Conservation (phyloP, 2,888 invertebrate genomes). For the Alitta virens region DNA sequence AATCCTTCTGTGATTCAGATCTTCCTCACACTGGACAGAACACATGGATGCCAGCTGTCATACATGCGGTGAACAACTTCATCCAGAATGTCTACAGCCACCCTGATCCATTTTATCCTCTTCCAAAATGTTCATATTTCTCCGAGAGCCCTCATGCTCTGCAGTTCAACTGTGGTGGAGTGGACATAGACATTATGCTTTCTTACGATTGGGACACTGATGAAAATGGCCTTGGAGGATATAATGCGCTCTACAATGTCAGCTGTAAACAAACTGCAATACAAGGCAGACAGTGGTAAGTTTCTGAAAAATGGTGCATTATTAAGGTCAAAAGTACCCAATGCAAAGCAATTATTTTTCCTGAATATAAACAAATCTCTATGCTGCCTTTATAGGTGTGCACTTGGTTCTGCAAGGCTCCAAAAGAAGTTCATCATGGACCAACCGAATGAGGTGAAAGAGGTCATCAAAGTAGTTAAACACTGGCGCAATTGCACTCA, state of each 20-base stretch:
- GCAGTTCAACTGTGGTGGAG: slow-evolving; percentile 28
- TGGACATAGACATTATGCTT: slow-evolving; percentile 29
- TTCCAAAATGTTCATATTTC: slow-evolving; percentile 28
- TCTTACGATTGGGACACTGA: slow-evolving; percentile 29
- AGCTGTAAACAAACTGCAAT: slow-evolving; percentile 20
- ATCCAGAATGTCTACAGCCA: slow-evolving; percentile 21
- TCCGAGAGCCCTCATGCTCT: slow-evolving; percentile 17
- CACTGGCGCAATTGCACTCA: slow-evolving; percentile 32
- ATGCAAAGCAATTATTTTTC: no score
- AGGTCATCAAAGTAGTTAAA: slow-evolving; percentile 33
- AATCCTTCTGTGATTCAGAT: no score
- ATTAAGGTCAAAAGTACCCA: no score
- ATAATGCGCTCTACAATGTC: slow-evolving; percentile 19
- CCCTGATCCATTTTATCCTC: slow-evolving; percentile 26
- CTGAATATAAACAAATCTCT: not conserved
- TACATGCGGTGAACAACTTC: slow-evolving; percentile 24
- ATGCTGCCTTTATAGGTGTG: slow-evolving; percentile 20
- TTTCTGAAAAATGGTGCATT: no score
- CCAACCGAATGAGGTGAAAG: slow-evolving; percentile 32
- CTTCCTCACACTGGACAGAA: slow-evolving; percentile 25
- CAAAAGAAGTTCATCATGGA: slow-evolving; percentile 27
- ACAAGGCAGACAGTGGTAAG: slow-evolving; percentile 20
- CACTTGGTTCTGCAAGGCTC: slow-evolving; percentile 22
- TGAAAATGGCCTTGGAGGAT: slow-evolving; percentile 13
- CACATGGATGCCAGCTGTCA: slow-evolving; percentile 27